Base-by-base conservation (phyloP, 2,888 invertebrate genomes). In the Ectobius pallidus region DNA sequence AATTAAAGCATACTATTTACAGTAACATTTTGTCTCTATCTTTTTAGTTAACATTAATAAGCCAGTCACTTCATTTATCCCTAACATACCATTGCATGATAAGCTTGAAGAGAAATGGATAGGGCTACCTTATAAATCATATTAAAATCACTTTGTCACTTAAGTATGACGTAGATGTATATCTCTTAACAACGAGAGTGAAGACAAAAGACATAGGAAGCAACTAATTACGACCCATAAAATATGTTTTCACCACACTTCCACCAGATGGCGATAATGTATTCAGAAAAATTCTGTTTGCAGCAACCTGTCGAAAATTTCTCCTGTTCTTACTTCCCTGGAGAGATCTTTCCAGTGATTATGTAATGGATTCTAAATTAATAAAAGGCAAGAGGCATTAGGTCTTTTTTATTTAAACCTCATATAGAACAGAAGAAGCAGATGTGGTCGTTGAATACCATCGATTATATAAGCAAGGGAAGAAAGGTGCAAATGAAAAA, bases 141-240 rank as follows among this genome's bases (percentile, higher is more conserved):
- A 6, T 25, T 11, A 18, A 7, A 46, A 52, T 25, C 25, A 52
- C 52, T 25, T 52, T 25, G 25, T 52, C 52, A 52, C 11, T 9
- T 52, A 25, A 25, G 52, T 25, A 25, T 52, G 52, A 52, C 25
- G 25, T 25, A 52, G 52, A 52, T 52, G 9, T 25, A 9, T 52
- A 52, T 52, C 52, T 11, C 11, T 25, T 52, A 52, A 52, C 52
- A 25, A 25, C 22, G 14, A 25, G 6, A 52, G 52, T 52, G 52
- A 52, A 52, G 52, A 52, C 11, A 52, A 52, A 52, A 52, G 52
- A 25, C 11, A 22, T 52, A 52, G 52, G 52, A 52, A 52, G 52
- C 52, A 14, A 11, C 25, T 52, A 52, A 52, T 52, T 52, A 52
- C 22, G 25, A 14, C 25, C 25, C 52, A 52, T 52, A 25, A 52